phyloP scores from a whole-genome alignment of 2,797 vertebrate species.

The Anabas testudineus region DNA sequence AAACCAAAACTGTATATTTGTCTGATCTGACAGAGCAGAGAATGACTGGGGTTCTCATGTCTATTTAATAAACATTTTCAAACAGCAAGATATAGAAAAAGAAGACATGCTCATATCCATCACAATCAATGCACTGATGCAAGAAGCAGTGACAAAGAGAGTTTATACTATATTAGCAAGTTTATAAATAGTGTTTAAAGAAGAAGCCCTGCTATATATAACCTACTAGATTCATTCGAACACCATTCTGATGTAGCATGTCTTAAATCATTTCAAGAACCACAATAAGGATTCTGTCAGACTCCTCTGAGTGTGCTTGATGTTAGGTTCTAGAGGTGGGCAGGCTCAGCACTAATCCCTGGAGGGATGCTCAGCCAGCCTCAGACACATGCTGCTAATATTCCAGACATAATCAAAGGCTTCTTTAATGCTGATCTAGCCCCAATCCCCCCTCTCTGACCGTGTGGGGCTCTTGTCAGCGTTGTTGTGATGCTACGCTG shows the following conservation, averaged over 20 bases:
- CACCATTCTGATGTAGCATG: constrained; percentile 16
- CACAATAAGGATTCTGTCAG: constrained; percentile 52
- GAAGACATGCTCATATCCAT: background rate
- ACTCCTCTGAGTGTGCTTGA: constrained; percentile 61
- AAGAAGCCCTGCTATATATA: background rate
- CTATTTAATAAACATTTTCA: background rate
- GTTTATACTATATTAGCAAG: background rate
- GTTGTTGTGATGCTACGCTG: constrained; percentile 48
- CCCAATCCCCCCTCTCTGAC: constrained; percentile 45
- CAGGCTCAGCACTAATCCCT: constrained; percentile 72
- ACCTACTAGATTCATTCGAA: background rate
- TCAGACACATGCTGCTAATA: constrained; percentile 70
- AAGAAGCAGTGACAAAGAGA: background rate
- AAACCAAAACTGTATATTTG: background rate
- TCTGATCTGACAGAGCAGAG: background rate
- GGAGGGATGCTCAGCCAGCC: constrained; percentile 61
- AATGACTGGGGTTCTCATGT: background rate
- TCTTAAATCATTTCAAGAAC: constrained; percentile 41
- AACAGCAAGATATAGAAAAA: background rate
- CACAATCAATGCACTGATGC: background rate
- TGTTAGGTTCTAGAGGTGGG: constrained; percentile 67
- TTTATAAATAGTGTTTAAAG: background rate
- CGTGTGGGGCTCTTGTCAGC: constrained; percentile 44
- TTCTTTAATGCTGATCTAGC: constrained; percentile 69
- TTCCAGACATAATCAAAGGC: constrained; percentile 77